A percentile compares a stretch with the other conserved stretches of the same genome.
These are phyloP conservation scores for Elymnias hypermnestra DNA, from an alignment of 1,140 invertebrate genomes.

Conservation along the genomic window DNA sequence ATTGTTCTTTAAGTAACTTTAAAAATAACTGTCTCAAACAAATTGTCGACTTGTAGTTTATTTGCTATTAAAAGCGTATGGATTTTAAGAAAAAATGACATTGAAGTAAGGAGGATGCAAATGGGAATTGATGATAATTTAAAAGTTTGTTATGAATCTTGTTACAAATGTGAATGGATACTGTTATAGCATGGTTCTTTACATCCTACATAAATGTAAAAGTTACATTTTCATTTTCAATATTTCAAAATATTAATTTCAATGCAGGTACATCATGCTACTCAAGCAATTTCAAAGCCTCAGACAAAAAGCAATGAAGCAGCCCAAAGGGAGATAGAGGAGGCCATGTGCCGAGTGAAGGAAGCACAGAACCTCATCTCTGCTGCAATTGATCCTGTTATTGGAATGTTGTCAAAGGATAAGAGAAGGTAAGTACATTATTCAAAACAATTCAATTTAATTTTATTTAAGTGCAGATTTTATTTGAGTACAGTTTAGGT, in stretches of 20 bases:
- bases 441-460: conserved; percentile 36
- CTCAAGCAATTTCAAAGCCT: conserved; percentile 93
- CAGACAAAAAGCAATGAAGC: conserved; percentile 96
- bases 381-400: conserved; percentile 93
- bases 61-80: too few species aligned
- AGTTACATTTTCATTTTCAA: too few species aligned
- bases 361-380: conserved; percentile 96
- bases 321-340: conserved; percentile 96
- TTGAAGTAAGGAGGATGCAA: too few species aligned
- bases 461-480: too few species aligned
- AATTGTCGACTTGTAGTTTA: too few species aligned
- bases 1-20: too few species aligned
- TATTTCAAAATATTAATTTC: conserved; percentile 18
- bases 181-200: neutral
- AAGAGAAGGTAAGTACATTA: conserved; percentile 84
- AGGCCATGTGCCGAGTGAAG: conserved; percentile 96
- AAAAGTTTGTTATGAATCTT: too few species aligned
- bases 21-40: too few species aligned
- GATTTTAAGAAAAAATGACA: too few species aligned
- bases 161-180: neutral
- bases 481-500: too few species aligned
- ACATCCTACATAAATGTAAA: neutral
- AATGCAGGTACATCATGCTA: conserved; percentile 89
- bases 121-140: too few species aligned
- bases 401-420: conserved; percentile 89